Evolutionary conservation across 2,888 invertebrate species (phyloP).

Genomic region (Drosophila monieri): DNA sequence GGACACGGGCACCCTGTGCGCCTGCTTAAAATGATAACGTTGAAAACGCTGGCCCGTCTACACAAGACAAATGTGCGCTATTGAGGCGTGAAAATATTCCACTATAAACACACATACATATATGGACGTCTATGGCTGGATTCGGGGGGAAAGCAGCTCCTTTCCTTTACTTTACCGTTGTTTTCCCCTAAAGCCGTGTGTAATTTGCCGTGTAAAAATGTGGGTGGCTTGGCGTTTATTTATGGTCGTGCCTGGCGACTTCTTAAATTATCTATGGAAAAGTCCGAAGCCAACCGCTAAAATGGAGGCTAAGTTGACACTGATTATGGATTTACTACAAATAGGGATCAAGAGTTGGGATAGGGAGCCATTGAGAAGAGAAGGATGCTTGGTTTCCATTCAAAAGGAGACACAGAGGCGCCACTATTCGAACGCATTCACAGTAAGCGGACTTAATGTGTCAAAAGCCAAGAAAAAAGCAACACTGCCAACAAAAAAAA

Average conservation of each 20-base stretch:
- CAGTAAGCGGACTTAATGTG: conserved; percentile 22
- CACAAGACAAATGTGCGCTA: conserved; percentile 74
- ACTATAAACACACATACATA: conserved; percentile 68
- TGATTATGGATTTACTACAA: conserved; percentile 36
- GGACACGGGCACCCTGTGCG: conserved; percentile 48
- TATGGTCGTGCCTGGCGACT: conserved; percentile 50
- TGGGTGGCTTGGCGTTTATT: conserved; percentile 56
- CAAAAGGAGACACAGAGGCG: conserved; percentile 28
- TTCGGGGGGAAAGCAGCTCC: background rate
- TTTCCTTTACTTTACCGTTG: conserved; percentile 15
- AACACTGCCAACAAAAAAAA: conserved; percentile 1
- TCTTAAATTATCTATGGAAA: conserved; percentile 47
- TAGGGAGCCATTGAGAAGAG: background rate
- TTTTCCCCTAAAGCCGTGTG: conserved; percentile 54
- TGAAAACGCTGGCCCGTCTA: conserved; percentile 58
- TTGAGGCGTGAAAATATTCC: conserved; percentile 77
- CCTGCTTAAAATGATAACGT: conserved; percentile 77
- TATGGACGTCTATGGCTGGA: background rate
- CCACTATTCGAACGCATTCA: conserved; percentile 8
- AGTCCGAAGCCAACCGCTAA: conserved; percentile 22
- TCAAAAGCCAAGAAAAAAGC: conserved; percentile 4
- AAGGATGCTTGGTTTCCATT: conserved; percentile 11
- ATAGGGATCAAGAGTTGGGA: conserved; percentile 10
- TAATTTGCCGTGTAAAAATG: conserved; percentile 54
- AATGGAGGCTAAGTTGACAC: conserved; percentile 44